A percentile compares a stretch with the other conserved stretches of the same genome.
Conservation (phyloP, 2,888 invertebrate genomes). For the Protophormia terraenovae region DNA sequence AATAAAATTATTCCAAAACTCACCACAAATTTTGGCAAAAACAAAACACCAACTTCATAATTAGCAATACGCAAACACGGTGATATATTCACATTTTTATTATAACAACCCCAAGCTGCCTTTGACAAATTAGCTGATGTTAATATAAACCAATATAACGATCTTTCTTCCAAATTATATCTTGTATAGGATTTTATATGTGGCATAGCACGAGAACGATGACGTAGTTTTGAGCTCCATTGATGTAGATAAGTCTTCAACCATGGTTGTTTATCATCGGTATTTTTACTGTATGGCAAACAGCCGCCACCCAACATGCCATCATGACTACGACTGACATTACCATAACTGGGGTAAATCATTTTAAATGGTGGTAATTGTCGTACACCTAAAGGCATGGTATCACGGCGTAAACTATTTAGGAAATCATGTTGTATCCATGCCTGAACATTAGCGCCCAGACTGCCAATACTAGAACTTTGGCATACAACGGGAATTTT, state of each 20-base stretch:
- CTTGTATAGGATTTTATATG: slow-evolving; percentile 96
- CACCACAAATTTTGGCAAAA: slow-evolving; percentile 91
- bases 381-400: slow-evolving; percentile 82
- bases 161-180: slow-evolving; percentile 84
- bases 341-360: slow-evolving; percentile 90
- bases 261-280: slow-evolving; percentile 93
- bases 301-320: slow-evolving; percentile 93
- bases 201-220: slow-evolving; percentile 93
- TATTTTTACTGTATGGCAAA: slow-evolving; percentile 90
- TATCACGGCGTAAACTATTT: slow-evolving; percentile 84
- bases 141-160: slow-evolving; percentile 88
- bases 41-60: slow-evolving; percentile 95
- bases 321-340: slow-evolving; percentile 92
- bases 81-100: slow-evolving; percentile 84
- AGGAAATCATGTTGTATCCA: slow-evolving; percentile 92
- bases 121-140: slow-evolving; percentile 98
- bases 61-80: slow-evolving; percentile 87
- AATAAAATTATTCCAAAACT: no score
- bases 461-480: slow-evolving; percentile 94
- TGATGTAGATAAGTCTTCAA: slow-evolving; percentile 88
- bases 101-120: slow-evolving; percentile 95
- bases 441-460: slow-evolving; percentile 86
- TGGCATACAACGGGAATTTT: slow-evolving; percentile 91
- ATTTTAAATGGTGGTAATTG: slow-evolving; percentile 84
- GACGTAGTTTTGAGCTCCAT: slow-evolving; percentile 89